Conservation (phyloP, 2,888 invertebrate species). For the Tenthredo scrophulariae region DNA sequence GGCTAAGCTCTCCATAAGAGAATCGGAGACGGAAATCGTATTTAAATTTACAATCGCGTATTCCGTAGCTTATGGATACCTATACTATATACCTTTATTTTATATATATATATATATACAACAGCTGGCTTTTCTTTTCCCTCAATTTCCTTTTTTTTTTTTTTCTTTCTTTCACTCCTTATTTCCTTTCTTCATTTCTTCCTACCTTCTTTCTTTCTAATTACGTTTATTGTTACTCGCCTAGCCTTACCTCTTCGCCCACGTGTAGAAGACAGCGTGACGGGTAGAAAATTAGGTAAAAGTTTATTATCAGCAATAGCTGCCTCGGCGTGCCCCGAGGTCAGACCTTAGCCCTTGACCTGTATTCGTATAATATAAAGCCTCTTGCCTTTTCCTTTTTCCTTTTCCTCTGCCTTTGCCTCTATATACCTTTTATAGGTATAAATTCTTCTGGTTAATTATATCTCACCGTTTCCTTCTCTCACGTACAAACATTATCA, state of each 20-base stretch:
- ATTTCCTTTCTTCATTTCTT: not conserved
- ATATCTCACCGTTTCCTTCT: slow-evolving; percentile 9
- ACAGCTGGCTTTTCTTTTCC: slow-evolving; percentile 31
- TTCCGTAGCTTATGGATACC: not conserved
- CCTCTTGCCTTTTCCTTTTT: slow-evolving; percentile 1
- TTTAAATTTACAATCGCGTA: not conserved
- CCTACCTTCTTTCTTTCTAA: slow-evolving; percentile 17
- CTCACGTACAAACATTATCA: not conserved
- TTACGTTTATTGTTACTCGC: slow-evolving; percentile 47
- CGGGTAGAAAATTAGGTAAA: slow-evolving; percentile 51
- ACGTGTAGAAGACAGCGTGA: slow-evolving; percentile 34
- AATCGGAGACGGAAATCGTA: not conserved
- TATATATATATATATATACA: not conserved
- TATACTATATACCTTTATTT: not conserved
- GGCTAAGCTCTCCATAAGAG: not conserved
- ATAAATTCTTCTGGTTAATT: slow-evolving; percentile 18
- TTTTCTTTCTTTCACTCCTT: slow-evolving; percentile 8
- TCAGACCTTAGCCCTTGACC: slow-evolving; percentile 34
- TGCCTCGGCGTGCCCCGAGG: slow-evolving; percentile 13
- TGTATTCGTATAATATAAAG: slow-evolving; percentile 18
- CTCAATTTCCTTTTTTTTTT: not conserved
- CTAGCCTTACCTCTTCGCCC: slow-evolving; percentile 4
- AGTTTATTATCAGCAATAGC: slow-evolving; percentile 31
- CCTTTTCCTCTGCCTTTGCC: not conserved
- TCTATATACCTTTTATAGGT: not conserved